Conservation (phyloP, 2,113 vertebrate species). For the Lethenteron reissneri region DNA sequence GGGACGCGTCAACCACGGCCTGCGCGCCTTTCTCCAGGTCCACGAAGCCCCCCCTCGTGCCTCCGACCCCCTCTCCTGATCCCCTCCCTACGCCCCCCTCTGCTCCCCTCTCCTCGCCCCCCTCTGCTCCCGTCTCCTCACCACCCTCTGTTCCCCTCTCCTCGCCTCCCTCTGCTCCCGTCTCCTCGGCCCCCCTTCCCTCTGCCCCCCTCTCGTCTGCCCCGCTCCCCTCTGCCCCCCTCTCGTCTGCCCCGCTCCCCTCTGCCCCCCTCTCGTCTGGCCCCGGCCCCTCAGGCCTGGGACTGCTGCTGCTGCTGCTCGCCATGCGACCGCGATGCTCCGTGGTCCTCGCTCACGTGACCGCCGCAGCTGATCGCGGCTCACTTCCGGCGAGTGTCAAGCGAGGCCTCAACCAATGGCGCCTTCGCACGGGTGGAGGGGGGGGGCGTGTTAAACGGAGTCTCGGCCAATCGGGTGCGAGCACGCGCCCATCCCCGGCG, state of each 20-base stretch:
- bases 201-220: slow-evolving; percentile 10
- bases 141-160: slow-evolving; percentile 7
- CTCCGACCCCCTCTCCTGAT: too few relatives aligned
- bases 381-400: too few relatives aligned
- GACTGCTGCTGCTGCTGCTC: too few relatives aligned
- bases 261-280: neutral
- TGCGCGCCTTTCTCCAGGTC: neutral
- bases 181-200: slow-evolving; percentile 2
- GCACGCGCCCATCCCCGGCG: too few relatives aligned
- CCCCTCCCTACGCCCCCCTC: neutral
- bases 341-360: too few relatives aligned
- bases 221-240: slow-evolving; percentile 10
- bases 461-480: too few relatives aligned
- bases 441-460: too few relatives aligned
- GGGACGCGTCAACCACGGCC: neutral
- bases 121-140: neutral
- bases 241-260: slow-evolving; percentile 9
- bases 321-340: too few relatives aligned
- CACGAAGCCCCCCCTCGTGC: neutral
- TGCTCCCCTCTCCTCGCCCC: neutral
- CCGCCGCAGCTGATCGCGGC: too few relatives aligned
- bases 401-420: too few relatives aligned
- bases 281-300: neutral
- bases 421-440: too few relatives aligned
- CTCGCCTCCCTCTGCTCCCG: slow-evolving; percentile 10